These are phyloP conservation scores for Drosophila kikkawai DNA, from an alignment of 1,140 invertebrate species.

Conservation along the genomic window DNA sequence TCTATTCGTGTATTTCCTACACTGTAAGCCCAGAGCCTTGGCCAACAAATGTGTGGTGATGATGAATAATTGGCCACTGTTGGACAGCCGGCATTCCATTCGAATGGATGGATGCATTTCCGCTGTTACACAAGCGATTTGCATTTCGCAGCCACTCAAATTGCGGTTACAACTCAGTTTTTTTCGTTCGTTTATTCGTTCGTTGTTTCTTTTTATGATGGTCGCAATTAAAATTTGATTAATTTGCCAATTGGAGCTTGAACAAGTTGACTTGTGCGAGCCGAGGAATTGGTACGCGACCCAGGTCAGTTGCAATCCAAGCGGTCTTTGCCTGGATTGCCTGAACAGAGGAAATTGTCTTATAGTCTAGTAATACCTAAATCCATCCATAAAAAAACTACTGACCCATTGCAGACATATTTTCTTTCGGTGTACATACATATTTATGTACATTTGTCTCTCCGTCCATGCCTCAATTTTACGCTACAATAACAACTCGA, in stretches of 20 bases:
- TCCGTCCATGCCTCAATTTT: conserved; percentile 63
- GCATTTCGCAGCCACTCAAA: conserved; percentile 49
- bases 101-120: conserved; percentile 54
- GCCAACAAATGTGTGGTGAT: conserved; percentile 27
- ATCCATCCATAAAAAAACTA: background rate
- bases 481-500: conserved; percentile 68
- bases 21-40: conserved; percentile 4
- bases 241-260: conserved; percentile 74
- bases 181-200: conserved; percentile 4
- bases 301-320: conserved; percentile 24
- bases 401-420: conserved; percentile 7
- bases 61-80: conserved; percentile 47
- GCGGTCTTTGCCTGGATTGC: background rate
- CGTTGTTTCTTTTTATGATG: conserved; percentile 9
- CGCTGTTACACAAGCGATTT: conserved; percentile 52
- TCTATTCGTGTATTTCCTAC: conserved; percentile 2
- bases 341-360: background rate
- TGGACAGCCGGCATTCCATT: conserved; percentile 34
- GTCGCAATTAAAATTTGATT: conserved; percentile 56
- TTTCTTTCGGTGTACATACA: conserved; percentile 23
- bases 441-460: conserved; percentile 7
- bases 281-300: conserved; percentile 52
- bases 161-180: conserved; percentile 42
- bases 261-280: conserved; percentile 46
- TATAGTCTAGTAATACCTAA: background rate